These are phyloP conservation scores for Zosterops japonicus DNA, from an alignment of 2,113 vertebrate genomes.

Conservation along the genomic window DNA sequence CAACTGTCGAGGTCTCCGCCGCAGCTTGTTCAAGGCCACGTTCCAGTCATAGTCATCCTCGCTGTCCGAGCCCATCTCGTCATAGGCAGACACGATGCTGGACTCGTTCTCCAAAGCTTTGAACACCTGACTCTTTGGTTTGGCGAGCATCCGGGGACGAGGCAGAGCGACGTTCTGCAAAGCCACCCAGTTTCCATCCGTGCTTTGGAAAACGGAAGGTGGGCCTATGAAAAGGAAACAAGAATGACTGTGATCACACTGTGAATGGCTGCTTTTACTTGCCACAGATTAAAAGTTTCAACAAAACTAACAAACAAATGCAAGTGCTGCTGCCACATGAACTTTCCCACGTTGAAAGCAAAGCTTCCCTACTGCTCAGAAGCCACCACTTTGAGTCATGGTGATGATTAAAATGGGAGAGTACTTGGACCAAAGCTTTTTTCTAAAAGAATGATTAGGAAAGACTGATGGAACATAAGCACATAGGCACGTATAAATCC, in stretches of 20 bases:
- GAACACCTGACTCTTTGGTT: slow-evolving; percentile 84
- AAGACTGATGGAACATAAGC: background rate
- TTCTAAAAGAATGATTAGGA: background rate
- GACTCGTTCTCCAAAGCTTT: slow-evolving; percentile 86
- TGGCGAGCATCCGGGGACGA: slow-evolving; percentile 81
- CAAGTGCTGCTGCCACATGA: background rate
- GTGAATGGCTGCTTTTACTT: background rate
- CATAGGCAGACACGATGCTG: slow-evolving; percentile 84
- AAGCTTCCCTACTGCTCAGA: background rate
- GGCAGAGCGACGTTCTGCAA: slow-evolving; percentile 80
- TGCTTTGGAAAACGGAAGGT: slow-evolving; percentile 84
- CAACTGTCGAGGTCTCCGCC: slow-evolving; percentile 62
- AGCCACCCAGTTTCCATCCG: slow-evolving; percentile 94
- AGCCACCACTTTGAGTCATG: background rate
- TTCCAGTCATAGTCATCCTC: slow-evolving; percentile 82
- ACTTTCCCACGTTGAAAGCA: background rate
- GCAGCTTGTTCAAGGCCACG: slow-evolving; percentile 70
- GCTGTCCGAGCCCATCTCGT: slow-evolving; percentile 85
- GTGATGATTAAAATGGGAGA: background rate
- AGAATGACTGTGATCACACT: background rate
- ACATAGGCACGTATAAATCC: background rate
- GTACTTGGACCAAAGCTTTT: background rate
- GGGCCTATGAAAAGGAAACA: slow-evolving; percentile 19
- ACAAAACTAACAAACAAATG: background rate
- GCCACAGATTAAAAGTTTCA: background rate